These are phyloP conservation scores for Alviniconcha strummeri DNA, from an alignment of 2,888 invertebrate species.

Conservation along the genomic window DNA sequence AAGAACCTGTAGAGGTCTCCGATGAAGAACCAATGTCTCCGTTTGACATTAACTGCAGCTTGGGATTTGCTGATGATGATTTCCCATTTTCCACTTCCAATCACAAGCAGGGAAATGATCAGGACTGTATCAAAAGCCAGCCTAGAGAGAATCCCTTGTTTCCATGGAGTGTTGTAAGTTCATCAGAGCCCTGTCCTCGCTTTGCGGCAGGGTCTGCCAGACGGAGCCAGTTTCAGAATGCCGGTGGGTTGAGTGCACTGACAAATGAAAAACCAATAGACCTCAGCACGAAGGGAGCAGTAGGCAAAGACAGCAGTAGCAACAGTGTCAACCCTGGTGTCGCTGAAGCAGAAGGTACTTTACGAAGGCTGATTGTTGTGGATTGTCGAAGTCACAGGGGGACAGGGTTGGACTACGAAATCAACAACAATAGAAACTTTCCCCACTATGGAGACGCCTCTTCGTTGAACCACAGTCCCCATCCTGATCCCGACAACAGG, in stretches of 20 bases:
- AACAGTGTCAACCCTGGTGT: no score
- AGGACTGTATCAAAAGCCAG: background rate
- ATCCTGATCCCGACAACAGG: no score
- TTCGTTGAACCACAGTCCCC: no score
- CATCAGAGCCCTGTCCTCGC: background rate
- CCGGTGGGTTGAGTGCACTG: no score
- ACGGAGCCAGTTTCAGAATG: no score
- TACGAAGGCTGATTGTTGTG: background rate
- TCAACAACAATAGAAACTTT: background rate
- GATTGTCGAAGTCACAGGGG: background rate
- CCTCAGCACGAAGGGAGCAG: no score
- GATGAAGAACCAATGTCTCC: conserved; percentile 9
- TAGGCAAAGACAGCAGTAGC: no score
- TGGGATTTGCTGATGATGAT: conserved; percentile 10
- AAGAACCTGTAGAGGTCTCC: background rate
- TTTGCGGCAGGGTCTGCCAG: no score
- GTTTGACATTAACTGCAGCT: conserved; percentile 16
- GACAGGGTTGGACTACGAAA: background rate
- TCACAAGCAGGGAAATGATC: no score
- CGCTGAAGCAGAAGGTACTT: no score
- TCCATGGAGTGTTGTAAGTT: conserved; percentile 10
- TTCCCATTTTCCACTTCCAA: background rate
- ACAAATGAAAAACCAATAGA: no score
- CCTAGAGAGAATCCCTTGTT: conserved; percentile 6
- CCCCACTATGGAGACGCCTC: no score